Conservation (phyloP, 1,140 invertebrate species). For the Trissolcus basalis region DNA sequence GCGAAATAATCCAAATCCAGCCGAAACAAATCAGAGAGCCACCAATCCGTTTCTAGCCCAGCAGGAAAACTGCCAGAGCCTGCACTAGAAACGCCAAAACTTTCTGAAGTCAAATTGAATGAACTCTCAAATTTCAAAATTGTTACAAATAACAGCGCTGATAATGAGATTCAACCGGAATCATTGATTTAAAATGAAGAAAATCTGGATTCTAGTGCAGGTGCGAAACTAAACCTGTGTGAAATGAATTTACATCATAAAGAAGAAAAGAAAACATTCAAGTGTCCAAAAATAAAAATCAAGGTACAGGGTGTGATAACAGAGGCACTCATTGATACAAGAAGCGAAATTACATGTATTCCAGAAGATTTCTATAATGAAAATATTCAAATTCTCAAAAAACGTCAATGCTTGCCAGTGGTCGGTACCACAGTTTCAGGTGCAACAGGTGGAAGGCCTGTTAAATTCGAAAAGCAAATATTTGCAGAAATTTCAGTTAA, state of each 20-base stretch:
- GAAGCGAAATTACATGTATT: conserved; percentile 9
- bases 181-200: background rate
- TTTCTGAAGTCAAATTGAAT: background rate
- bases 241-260: background rate
- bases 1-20: too few relatives aligned
- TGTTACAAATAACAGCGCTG: background rate
- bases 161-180: background rate
- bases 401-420: background rate
- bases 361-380: conserved; percentile 2
- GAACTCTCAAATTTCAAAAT: background rate
- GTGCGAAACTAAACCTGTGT: background rate
- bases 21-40: too few relatives aligned
- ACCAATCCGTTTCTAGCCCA: background rate
- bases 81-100: background rate
- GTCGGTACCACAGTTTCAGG: conserved; percentile 1
- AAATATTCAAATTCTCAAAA: background rate
- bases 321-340: conserved; percentile 3
- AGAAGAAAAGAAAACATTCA: background rate
- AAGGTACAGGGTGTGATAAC: background rate
- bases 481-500: conserved; percentile 5
- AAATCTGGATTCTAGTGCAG: background rate
- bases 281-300: background rate
- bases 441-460: conserved; percentile 8
- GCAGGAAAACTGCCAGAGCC: background rate
- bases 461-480: conserved; percentile 7